Base-by-base conservation (phyloP, 2,888 invertebrate genomes). In the Mystacides longicornis region DNA sequence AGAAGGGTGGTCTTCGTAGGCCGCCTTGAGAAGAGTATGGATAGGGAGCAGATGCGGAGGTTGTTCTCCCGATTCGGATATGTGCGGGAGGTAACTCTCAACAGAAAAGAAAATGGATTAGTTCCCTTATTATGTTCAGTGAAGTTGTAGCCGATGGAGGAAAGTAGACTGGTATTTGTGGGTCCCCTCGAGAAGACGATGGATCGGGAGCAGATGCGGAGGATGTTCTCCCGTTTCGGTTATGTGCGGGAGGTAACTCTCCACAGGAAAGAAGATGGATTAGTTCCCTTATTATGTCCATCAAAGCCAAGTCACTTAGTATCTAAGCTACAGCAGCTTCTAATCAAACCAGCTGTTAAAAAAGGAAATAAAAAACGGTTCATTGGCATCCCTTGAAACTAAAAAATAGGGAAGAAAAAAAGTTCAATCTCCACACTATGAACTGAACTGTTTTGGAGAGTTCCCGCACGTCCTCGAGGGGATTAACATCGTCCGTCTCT, bases 81-180 rank as follows among this genome's bases (percentile, higher is more conserved):
- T 49, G 3, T 43, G 33, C 2, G 23, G 42, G 16, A 52, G 52
- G 23, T 46, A 7, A n/a, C 11, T 33, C 19, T 43, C 18, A 37
- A 48, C 53, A 16, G n/a, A 7, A 31, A 52, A 45, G 27, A 33
- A 47, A 7, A 47, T 18, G 21, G 27, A 42, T 23, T 21, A 18
- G 16, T 43, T n/a, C 16, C n/a, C n/a, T n/a, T n/a, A n/a, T 5
- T 5, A 16, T 5, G 7, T 43, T 16, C 43, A 5, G 16, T 3
- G 14, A 23, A 42, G 45, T 11, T 22, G 22, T 0, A 19, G 51
- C 18, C 51, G 18, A 14, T 4, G 9, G 5, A 22, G n/a, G 23
- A 45, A 19, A n/a, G n/a, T n/a, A n/a, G n/a, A n/a, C n/a, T 93
- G 60, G 85, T 95, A 58, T 94, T 93, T 67, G 91, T 94, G 2